A percentile compares a stretch with the other conserved stretches of the same genome.
phyloP scores from a whole-genome alignment of 2,888 invertebrate genomes.

The Marronus borbonicus region DNA sequence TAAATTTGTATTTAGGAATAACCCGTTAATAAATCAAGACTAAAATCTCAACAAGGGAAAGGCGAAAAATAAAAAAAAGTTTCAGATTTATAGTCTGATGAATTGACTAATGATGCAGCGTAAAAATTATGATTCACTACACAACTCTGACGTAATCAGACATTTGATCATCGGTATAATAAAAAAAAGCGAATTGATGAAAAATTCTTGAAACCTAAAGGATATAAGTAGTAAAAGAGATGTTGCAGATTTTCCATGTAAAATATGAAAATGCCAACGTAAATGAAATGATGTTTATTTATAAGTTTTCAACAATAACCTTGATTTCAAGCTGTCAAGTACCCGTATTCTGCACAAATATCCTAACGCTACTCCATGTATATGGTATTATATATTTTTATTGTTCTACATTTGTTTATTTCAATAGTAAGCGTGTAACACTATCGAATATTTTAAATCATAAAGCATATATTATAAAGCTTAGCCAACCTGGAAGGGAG shows the following conservation, averaged over 20 bases:
- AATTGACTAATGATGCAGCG: constrained; percentile 21
- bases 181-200: background rate
- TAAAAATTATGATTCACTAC: constrained; percentile 23
- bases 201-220: background rate
- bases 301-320: constrained; percentile 18
- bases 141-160: constrained; percentile 11
- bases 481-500: constrained; percentile 9
- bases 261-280: constrained; percentile 4
- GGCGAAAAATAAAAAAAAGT: too few species aligned
- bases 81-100: constrained; percentile 7
- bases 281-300: constrained; percentile 15
- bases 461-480: too few species aligned
- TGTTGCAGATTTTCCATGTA: too few species aligned
- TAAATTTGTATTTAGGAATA: constrained; percentile 4
- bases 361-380: background rate
- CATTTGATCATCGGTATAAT: constrained; percentile 5
- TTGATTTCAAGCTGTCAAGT: constrained; percentile 17
- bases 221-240: background rate
- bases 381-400: constrained; percentile 19
- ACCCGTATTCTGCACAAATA: background rate
- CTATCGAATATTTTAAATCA: constrained; percentile 10
- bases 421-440: constrained; percentile 1
- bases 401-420: constrained; percentile 29
- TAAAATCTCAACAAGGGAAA: constrained; percentile 9
- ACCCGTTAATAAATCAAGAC: background rate